Conservation (phyloP, 2,888 invertebrate genomes). For the Petrophora chlorosata region DNA sequence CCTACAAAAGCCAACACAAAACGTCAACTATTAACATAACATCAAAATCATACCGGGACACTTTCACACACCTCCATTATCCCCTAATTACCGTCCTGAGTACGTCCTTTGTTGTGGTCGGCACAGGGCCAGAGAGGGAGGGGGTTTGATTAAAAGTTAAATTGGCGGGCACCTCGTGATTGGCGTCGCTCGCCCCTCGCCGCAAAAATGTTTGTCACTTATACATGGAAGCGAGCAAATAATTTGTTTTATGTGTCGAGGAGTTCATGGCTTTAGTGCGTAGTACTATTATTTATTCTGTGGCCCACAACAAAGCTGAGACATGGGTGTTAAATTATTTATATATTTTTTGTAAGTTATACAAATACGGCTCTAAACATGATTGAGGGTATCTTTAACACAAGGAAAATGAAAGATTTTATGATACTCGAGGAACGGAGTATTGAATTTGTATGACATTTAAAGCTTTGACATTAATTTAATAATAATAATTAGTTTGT, state of each 20-base stretch:
- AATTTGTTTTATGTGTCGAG: conserved; percentile 5
- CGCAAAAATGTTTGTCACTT: conserved; percentile 18
- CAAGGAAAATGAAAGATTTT: no score
- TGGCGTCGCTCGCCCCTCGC: conserved; percentile 26
- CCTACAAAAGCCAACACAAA: not conserved
- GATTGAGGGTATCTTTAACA: no score
- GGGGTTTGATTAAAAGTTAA: conserved; percentile 44
- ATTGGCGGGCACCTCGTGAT: conserved; percentile 41
- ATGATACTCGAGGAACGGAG: no score
- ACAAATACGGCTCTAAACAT: no score
- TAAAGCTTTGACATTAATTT: no score
- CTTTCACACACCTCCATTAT: conserved; percentile 10
- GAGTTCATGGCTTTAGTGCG: not conserved
- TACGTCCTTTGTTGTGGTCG: conserved; percentile 24
- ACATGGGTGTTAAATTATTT: no score
- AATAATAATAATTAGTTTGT: no score
- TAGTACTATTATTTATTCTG: no score
- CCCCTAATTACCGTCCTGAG: conserved; percentile 18
- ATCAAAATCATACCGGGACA: conserved; percentile 8
- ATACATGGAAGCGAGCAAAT: not conserved
- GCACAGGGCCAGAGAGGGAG: conserved; percentile 12
- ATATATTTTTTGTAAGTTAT: no score
- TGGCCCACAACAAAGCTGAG: no score
- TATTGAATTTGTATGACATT: no score
- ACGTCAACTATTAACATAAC: conserved; percentile 8